Evolutionary conservation across 2,888 invertebrate species (phyloP).

Genomic region (Gastrophysa polygoni): DNA sequence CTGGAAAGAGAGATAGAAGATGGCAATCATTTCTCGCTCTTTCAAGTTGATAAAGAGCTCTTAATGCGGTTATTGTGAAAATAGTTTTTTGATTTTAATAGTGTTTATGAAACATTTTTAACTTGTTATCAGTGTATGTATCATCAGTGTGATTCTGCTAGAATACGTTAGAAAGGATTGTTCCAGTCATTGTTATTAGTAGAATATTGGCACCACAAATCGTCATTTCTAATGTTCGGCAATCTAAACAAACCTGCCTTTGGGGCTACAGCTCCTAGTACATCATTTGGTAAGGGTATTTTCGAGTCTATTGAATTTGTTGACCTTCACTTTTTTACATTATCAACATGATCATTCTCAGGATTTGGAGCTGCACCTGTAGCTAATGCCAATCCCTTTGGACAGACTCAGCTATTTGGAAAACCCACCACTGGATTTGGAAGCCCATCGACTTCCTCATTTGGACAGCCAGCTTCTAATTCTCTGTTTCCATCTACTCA

Average conservation of each 20-base stretch:
- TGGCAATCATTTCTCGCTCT: no score
- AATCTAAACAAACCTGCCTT: conserved; percentile 48
- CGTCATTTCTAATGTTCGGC: conserved; percentile 41
- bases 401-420: conserved; percentile 59
- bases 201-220: background rate
- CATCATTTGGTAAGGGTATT: conserved; percentile 54
- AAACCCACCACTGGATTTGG: conserved; percentile 68
- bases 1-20: no score
- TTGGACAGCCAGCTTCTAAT: conserved; percentile 64
- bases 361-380: conserved; percentile 44
- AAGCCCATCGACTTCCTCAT: conserved; percentile 67
- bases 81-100: no score
- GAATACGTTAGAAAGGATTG: no score
- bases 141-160: no score
- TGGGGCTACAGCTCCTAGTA: conserved; percentile 50
- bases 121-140: no score
- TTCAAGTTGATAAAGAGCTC: no score
- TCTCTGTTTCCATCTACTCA: conserved; percentile 64
- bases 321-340: no score
- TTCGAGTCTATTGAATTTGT: background rate
- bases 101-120: no score
- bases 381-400: conserved; percentile 45
- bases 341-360: conserved; percentile 11
- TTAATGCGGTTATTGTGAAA: no score
- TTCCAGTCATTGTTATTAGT: no score